Evolutionary conservation across 2,888 invertebrate species (phyloP).

Genomic region (Rutpela maculata): DNA sequence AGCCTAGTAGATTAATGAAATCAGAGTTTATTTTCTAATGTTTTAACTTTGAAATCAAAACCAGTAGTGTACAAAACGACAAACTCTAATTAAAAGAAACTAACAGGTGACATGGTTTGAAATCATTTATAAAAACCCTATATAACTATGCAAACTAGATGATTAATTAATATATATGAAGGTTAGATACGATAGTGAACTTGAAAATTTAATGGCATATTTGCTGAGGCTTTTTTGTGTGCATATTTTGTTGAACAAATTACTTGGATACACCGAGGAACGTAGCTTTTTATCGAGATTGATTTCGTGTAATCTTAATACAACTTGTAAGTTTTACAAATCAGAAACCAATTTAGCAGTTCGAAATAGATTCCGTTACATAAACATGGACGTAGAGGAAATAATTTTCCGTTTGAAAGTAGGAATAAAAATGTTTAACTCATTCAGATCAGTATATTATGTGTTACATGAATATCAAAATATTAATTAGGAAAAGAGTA

Average conservation of each 20-base stretch:
- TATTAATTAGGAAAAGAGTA: too few relatives aligned
- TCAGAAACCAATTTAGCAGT: slow-evolving; percentile 7
- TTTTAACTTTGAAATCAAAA: too few relatives aligned
- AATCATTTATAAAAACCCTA: too few relatives aligned
- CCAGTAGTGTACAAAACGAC: too few relatives aligned
- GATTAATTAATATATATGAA: too few relatives aligned
- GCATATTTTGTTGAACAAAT: neutral
- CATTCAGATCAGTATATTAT: too few relatives aligned
- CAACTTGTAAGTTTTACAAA: neutral
- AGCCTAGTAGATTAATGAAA: too few relatives aligned
- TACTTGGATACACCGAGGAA: neutral
- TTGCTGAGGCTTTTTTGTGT: neutral
- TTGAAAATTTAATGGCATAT: neutral
- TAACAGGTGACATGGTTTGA: too few relatives aligned
- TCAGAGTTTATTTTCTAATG: too few relatives aligned
- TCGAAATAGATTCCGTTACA: neutral
- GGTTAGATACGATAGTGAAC: neutral
- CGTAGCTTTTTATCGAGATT: neutral
- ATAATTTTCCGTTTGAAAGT: neutral
- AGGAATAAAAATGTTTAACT: neutral
- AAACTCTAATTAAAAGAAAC: too few relatives aligned
- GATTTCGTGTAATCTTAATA: neutral
- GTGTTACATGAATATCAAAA: too few relatives aligned
- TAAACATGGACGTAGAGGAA: neutral
- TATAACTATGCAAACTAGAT: too few relatives aligned